Evolutionary conservation across 1,140 invertebrate genomes (phyloP), one percentile per base, ranked within the genome.

Genomic region (Drosophila bocki): DNA sequence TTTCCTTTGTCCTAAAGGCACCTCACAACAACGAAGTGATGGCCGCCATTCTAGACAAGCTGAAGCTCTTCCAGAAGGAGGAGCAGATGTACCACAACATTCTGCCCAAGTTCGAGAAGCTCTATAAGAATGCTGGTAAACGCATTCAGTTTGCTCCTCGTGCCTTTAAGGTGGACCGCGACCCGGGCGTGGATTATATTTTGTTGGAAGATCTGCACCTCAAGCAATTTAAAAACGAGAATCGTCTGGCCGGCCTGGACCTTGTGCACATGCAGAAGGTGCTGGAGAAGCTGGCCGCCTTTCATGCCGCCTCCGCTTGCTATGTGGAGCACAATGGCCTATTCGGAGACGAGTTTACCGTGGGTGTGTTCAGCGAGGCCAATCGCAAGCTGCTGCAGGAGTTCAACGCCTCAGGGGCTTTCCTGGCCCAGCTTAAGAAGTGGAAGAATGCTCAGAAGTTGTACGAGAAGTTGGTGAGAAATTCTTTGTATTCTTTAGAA

Each of bases 201-300:
- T 84, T 92, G 7, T 56, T 92, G 1, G 94, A 95, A 48, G 95
- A 95, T 84, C 80, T 95, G 56, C 87, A 83, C 13, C 71, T 79
- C 8, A 93, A 91, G 62, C 93, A 93, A 7, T 95, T 94, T 74
- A 92, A 92, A 33, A 95, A 95, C 93, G 93, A 90, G 17, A 94
- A 95, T 76, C 92, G 95, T 50, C 79, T 93, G 35, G 87, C 93
- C 41, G 94, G 95, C 6, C 70, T 95, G 0, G 92, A 94, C 33
- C 62, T 94, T 6, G 90, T 93, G 9, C 93, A 94, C 56, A 88
- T 94, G 39, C 93, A 93, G 22, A 77, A 92, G 29, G 93, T 94
- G 0, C 91, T 95, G 0, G 93, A 93, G 48, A 93, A 93, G 19
- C 74, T 95, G 32, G 94, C 94, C 0, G 93, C 93, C 7, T 95